Conservation (phyloP, 1,140 invertebrate species). For the Batillaria attramentaria region DNA sequence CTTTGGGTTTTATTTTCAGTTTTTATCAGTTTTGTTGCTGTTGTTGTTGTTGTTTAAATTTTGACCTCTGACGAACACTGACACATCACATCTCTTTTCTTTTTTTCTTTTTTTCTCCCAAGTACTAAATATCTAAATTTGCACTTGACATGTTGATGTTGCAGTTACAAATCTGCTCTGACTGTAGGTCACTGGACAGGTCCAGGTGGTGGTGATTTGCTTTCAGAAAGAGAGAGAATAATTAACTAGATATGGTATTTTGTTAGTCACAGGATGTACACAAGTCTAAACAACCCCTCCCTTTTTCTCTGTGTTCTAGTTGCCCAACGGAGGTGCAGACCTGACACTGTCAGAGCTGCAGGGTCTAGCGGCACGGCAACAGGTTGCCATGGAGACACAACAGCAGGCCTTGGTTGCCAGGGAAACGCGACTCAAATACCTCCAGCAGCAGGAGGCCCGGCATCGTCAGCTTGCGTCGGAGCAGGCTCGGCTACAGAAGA, state of each 20-base stretch:
- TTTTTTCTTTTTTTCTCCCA: no score
- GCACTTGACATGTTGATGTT: no score
- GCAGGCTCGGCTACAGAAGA: constrained; percentile 86
- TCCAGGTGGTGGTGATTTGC: background rate
- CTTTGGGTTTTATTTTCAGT: no score
- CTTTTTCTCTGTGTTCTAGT: constrained; percentile 74
- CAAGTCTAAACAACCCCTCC: no score
- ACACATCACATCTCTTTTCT: no score
- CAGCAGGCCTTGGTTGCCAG: constrained; percentile 90
- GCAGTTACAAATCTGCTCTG: no score
- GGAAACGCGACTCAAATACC: constrained; percentile 93
- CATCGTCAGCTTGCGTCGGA: constrained; percentile 89
- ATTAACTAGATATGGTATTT: background rate
- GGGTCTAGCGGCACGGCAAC: constrained; percentile 95
- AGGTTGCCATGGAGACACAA: constrained; percentile 95
- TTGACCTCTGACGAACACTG: no score
- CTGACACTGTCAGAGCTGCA: constrained; percentile 92
- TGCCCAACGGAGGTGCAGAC: constrained; percentile 82
- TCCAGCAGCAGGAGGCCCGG: constrained; percentile 91
- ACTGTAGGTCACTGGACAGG: no score
- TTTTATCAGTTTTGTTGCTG: no score
- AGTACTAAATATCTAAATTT: no score
- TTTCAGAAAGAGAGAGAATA: background rate
- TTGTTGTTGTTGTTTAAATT: no score
- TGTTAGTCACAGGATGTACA: no score